phyloP scores from a whole-genome alignment of 1,140 invertebrate species.

The Anthonomus grandis region DNA sequence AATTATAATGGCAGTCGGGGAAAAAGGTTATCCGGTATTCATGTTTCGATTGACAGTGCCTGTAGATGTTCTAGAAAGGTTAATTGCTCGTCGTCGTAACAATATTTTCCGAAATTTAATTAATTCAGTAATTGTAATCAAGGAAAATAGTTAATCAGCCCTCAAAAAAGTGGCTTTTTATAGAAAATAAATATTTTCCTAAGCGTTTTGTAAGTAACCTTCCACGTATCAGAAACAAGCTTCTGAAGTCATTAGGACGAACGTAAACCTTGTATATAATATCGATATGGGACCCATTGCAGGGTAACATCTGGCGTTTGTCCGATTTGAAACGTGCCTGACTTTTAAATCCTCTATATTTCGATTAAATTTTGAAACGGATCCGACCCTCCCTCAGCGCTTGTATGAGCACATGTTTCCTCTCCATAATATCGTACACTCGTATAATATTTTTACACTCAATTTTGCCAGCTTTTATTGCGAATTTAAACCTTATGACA shows the following conservation, averaged over 20 bases:
- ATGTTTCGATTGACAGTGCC: no score
- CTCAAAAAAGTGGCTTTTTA: no score
- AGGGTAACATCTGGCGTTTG: constrained; percentile 40
- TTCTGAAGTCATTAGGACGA: constrained; percentile 33
- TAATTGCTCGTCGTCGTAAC: no score
- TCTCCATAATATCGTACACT: constrained; percentile 34
- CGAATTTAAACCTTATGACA: constrained; percentile 27
- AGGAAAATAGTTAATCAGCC: no score
- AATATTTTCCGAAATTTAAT: no score
- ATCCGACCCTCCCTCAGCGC: background rate
- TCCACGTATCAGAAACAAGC: constrained; percentile 13
- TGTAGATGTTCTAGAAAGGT: no score
- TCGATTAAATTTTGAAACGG: constrained; percentile 39
- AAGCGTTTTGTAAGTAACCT: constrained; percentile 17
- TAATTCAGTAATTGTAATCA: no score
- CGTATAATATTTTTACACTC: constrained; percentile 31
- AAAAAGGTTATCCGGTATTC: no score
- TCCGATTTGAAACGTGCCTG: constrained; percentile 43
- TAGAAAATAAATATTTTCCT: constrained; percentile 14
- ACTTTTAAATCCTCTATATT: constrained; percentile 42
- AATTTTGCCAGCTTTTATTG: constrained; percentile 23
- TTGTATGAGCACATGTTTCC: constrained; percentile 40
- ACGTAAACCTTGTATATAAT: constrained; percentile 44
- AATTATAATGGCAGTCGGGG: no score
- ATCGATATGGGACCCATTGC: constrained; percentile 34